Evolutionary conservation across 1,140 invertebrate species (phyloP).

Genomic region (Dreissena rostriformis): DNA sequence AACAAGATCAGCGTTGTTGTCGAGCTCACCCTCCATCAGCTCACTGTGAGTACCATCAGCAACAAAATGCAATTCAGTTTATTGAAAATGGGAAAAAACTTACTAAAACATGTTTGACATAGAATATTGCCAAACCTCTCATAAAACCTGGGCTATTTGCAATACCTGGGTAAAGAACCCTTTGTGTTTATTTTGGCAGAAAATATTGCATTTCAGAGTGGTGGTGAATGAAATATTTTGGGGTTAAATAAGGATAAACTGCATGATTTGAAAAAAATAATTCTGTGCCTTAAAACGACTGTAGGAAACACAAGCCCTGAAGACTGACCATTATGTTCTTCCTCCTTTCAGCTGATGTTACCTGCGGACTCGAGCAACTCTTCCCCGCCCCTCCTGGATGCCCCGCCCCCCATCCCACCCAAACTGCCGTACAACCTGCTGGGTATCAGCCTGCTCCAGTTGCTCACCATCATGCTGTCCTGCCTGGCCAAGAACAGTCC

Average conservation of each 20-base stretch:
- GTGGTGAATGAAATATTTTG: too few relatives aligned
- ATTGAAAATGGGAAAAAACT: too few relatives aligned
- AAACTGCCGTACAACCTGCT: conserved; percentile 74
- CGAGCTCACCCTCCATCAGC: conserved; percentile 86
- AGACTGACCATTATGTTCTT: neutral
- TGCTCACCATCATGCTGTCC: conserved; percentile 73
- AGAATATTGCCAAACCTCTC: too few relatives aligned
- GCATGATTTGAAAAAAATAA: too few relatives aligned
- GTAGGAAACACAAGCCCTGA: too few relatives aligned
- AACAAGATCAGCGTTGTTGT: conserved; percentile 87
- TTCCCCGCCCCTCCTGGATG: neutral
- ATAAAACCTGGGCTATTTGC: too few relatives aligned
- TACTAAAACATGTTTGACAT: too few relatives aligned
- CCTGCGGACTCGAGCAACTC: conserved; percentile 52
- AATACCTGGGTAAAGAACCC: too few relatives aligned
- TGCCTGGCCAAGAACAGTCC: conserved; percentile 78
- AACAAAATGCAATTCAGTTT: neutral
- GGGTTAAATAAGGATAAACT: too few relatives aligned
- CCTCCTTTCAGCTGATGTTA: conserved; percentile 60
- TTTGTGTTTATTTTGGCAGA: too few relatives aligned
- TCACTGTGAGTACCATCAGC: conserved; percentile 84
- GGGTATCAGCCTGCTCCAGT: conserved; percentile 73
- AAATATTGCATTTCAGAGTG: too few relatives aligned
- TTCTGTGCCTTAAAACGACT: too few relatives aligned
- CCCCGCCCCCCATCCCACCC: neutral